phyloP scores from a whole-genome alignment of 2,888 invertebrate genomes.

The Choreutis nemorana region DNA sequence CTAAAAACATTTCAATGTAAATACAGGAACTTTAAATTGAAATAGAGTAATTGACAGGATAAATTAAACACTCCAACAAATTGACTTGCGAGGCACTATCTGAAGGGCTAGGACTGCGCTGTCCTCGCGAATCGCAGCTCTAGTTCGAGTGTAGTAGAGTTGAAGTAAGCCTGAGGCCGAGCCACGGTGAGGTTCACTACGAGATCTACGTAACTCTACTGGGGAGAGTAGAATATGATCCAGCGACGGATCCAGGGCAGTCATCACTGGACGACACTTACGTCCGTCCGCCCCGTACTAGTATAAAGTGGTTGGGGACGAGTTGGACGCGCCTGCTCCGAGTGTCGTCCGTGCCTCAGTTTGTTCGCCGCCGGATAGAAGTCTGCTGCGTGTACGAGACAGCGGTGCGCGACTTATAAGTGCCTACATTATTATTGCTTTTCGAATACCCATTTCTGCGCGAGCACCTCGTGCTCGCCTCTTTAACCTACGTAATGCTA shows the following conservation, averaged over 20 bases:
- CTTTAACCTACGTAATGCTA: conserved; percentile 37
- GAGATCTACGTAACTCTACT: conserved; percentile 32
- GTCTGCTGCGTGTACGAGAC: conserved; percentile 46
- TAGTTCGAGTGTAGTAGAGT: conserved; percentile 1
- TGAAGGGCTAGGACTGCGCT: conserved; percentile 23
- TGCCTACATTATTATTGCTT: conserved; percentile 66
- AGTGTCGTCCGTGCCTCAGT: too few relatives aligned
- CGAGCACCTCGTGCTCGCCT: conserved; percentile 57
- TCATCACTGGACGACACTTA: too few relatives aligned
- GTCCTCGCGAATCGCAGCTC: conserved; percentile 3
- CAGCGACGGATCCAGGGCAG: too few relatives aligned
- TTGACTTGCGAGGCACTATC: conserved; percentile 54
- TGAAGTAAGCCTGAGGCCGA: conserved; percentile 10
- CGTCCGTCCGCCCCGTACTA: too few relatives aligned
- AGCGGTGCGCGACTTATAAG: conserved; percentile 52
- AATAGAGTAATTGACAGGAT: conserved; percentile 48
- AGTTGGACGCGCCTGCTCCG: too few relatives aligned
- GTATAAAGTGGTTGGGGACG: too few relatives aligned
- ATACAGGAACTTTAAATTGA: conserved; percentile 24
- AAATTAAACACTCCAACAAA: conserved; percentile 44
- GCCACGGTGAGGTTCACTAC: conserved; percentile 16
- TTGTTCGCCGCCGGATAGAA: too few relatives aligned
- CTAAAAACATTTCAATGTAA: too few relatives aligned
- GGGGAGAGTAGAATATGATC: conserved; percentile 11
- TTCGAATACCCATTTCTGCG: conserved; percentile 64